Evolutionary conservation across 2,797 vertebrate species (phyloP).

Genomic region (Heteromormyrus szaboi): DNA sequence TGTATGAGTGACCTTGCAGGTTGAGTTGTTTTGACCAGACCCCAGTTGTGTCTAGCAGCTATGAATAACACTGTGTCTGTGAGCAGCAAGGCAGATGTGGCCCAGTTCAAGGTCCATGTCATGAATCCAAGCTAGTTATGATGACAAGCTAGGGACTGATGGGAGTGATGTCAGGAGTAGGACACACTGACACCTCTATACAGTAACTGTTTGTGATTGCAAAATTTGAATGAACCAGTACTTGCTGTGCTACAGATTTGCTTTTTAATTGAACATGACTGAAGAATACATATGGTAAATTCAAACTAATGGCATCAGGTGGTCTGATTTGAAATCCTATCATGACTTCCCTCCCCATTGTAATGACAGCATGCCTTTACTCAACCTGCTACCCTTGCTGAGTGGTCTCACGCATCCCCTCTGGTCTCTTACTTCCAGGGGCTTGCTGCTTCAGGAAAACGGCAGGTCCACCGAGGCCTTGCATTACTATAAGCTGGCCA

Average conservation of each 20-base stretch:
- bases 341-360: background rate
- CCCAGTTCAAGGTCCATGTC: background rate
- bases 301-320: background rate
- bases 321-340: background rate
- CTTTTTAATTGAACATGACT: background rate
- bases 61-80: background rate
- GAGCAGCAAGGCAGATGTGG: background rate
- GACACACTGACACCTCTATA: background rate
- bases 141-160: background rate
- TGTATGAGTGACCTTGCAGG: background rate
- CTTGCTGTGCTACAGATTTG: background rate
- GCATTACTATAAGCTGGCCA: conserved; percentile 95
- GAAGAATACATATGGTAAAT: background rate
- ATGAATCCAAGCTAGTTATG: background rate
- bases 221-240: background rate
- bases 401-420: background rate
- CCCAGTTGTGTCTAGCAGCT: background rate
- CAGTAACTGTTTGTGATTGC: background rate
- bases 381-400: background rate
- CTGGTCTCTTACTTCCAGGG: conserved; percentile 60
- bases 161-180: background rate
- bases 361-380: background rate
- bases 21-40: background rate
- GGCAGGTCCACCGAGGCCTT: conserved; percentile 91
- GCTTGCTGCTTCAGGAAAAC: conserved; percentile 95